Evolutionary conservation across 2,113 vertebrate genomes (phyloP), one percentile per base, ranked within the genome.

Genomic region (Epinephelus cyanopodus): DNA sequence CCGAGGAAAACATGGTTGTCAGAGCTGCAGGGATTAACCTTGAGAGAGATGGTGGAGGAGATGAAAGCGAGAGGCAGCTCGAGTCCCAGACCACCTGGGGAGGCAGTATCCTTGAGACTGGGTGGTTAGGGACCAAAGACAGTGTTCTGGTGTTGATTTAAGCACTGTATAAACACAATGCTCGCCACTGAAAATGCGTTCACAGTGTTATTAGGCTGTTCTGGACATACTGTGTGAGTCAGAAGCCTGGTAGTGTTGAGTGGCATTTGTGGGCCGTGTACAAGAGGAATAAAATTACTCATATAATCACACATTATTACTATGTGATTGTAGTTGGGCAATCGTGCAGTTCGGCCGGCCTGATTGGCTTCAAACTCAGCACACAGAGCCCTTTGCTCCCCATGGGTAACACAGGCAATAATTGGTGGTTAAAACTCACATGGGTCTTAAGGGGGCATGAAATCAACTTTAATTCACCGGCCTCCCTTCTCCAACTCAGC

Each of bases 351-450:
- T 57, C 15, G 8, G 18, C 21, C 14, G 12, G 47, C n/a, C 42
- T 84, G 79, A 78, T 74, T 75, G 71, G 79, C 1, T 81, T 70
- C 1, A 48, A 53, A 77, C 74, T 88, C 81, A 29, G 48, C 50
- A 50, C 64, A 73, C 78, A 58, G n/a, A 73, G 85, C 25, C 75
- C 69, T 76, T 37, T 14, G 3, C 74, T 68, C 77, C 81, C 3
- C 79, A 11, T 79, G 87, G 77, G 83, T 81, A 85, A 79, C 85
- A 62, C 50, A 4, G 73, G 14, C 63, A 81, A 83, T 92, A 90
- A 92, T 90, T 89, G 76, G 72, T 79, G 84, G 83, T 83, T 89
- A 85, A 90, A 92, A 85, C 81, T 83, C 81, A 78, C 87, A 71
- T 39, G 33, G 61, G 79, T 87, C 79, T 90, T 87, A 56, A 82